Conservation (phyloP, 2,113 vertebrate species). For the Poecile atricapillus region DNA sequence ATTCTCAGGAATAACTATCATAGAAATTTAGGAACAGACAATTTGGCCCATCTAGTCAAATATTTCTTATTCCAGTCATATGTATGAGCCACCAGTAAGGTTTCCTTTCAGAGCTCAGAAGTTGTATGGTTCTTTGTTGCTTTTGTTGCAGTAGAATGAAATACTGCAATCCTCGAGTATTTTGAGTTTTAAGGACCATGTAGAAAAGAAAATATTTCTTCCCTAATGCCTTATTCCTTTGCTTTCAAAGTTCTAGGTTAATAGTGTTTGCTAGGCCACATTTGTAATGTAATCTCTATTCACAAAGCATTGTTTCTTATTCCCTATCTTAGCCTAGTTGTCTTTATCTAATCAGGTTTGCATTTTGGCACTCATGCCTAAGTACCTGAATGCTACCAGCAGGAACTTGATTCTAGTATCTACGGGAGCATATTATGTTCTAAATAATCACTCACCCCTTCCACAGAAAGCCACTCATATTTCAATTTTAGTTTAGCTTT, state of each 20-base stretch:
- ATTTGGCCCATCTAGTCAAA: neutral
- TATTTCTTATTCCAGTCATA: neutral
- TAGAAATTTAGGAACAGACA: neutral
- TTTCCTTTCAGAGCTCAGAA: neutral
- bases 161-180: neutral
- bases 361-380: neutral
- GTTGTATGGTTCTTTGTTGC: neutral
- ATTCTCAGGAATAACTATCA: neutral
- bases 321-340: neutral
- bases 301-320: neutral
- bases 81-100: neutral
- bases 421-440: neutral
- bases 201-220: neutral
- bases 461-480: neutral
- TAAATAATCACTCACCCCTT: neutral
- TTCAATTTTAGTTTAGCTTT: neutral
- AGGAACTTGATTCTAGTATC: neutral
- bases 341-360: neutral
- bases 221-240: neutral
- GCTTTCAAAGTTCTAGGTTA: neutral
- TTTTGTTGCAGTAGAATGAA: neutral
- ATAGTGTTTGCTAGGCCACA: neutral
- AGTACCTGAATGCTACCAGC: neutral
- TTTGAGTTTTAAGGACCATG: neutral
- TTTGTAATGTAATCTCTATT: neutral